These are phyloP conservation scores for Cotesia congregata DNA, from an alignment of 2,888 invertebrate species.

Conservation along the genomic window DNA sequence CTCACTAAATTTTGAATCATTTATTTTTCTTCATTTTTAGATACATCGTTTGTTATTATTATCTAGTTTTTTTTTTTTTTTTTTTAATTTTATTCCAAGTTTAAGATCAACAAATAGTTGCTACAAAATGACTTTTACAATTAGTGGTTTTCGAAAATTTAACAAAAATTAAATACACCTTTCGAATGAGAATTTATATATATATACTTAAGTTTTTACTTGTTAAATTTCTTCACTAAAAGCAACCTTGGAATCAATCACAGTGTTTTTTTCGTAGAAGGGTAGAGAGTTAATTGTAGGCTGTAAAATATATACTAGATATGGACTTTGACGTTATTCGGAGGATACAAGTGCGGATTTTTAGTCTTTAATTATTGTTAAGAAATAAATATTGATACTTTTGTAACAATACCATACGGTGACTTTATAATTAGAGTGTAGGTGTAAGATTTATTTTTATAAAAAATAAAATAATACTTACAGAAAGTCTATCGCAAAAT, in stretches of 20 bases:
- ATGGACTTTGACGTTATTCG: slow-evolving; percentile 21
- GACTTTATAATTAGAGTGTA: not conserved
- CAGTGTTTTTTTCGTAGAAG: slow-evolving; percentile 22
- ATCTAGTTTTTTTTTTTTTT: not conserved
- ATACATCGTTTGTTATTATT: slow-evolving; percentile 24
- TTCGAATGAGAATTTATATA: slow-evolving; percentile 14
- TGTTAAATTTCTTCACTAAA: slow-evolving; percentile 9
- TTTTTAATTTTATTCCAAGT: not conserved
- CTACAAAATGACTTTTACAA: slow-evolving; percentile 47
- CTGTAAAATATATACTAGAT: slow-evolving; percentile 14
- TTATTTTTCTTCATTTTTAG: slow-evolving; percentile 31
- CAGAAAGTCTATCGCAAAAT: slow-evolving; percentile 59
- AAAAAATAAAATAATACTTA: slow-evolving; percentile 43
- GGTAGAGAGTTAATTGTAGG: slow-evolving; percentile 29
- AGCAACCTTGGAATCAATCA: slow-evolving; percentile 34
- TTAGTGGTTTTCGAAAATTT: slow-evolving; percentile 51
- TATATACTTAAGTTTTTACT: slow-evolving; percentile 3
- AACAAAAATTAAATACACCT: slow-evolving; percentile 23
- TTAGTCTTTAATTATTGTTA: slow-evolving; percentile 15
- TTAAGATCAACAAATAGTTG: slow-evolving; percentile 19
- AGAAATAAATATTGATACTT: slow-evolving; percentile 1
- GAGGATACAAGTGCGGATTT: slow-evolving; percentile 17
- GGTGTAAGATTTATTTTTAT: not conserved
- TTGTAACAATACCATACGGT: not conserved
- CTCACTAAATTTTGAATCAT: slow-evolving; percentile 50